Percentiles rank a stretch among this genome's conserved stretches.
Conservation (phyloP, 2,113 vertebrate genomes). For the Centropristis striata region DNA sequence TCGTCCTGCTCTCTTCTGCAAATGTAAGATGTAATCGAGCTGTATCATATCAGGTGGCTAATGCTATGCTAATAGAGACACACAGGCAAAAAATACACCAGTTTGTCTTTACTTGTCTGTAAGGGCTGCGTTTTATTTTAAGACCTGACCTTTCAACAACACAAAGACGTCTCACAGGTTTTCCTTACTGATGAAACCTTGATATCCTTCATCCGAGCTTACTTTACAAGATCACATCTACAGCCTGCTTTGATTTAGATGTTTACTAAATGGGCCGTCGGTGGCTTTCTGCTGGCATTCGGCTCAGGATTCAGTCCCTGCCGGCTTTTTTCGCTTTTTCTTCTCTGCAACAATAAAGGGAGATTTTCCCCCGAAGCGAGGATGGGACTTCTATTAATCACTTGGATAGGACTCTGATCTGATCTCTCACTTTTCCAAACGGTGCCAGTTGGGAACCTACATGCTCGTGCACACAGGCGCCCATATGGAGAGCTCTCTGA, state of each 20-base stretch:
- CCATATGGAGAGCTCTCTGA: conserved; percentile 25
- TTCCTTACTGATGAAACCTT: background rate
- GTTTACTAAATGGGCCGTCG: background rate
- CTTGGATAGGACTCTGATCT: background rate
- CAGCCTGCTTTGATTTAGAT: background rate
- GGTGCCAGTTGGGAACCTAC: background rate
- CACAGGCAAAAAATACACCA: no score
- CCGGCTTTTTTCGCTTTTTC: background rate
- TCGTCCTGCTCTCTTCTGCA: no score
- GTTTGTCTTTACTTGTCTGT: conserved; percentile 12
- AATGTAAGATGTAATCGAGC: background rate
- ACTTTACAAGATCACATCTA: conserved; percentile 9
- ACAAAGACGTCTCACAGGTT: conserved; percentile 27
- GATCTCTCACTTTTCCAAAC: background rate
- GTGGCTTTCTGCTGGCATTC: background rate
- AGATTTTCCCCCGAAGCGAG: background rate
- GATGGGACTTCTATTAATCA: conserved; percentile 3
- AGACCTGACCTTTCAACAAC: conserved; percentile 52
- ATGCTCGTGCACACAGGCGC: background rate
- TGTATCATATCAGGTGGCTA: background rate
- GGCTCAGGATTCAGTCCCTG: background rate
- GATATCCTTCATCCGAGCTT: conserved; percentile 9
- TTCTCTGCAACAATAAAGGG: background rate
- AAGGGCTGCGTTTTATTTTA: conserved; percentile 48
- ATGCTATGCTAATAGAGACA: no score